Evolutionary conservation across 2,888 invertebrate genomes (phyloP).

Genomic region (Neelides folsomi): DNA sequence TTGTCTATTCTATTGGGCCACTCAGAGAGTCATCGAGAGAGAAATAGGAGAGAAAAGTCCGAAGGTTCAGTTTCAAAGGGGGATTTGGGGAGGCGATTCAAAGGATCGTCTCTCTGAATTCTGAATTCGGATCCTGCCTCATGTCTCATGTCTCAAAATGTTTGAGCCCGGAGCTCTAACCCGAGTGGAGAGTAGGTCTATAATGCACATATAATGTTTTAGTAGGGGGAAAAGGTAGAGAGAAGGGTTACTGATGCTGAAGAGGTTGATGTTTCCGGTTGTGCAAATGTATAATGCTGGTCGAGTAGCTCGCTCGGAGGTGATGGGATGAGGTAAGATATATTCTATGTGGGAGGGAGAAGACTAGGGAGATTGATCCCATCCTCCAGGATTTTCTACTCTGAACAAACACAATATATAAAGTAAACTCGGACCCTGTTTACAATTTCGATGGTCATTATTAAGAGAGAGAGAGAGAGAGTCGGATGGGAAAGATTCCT

Average conservation of each 20-base stretch:
- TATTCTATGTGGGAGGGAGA: neutral
- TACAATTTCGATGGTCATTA: constrained; percentile 16
- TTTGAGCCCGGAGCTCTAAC: neutral
- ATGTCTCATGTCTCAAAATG: neutral
- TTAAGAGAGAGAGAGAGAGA: constrained; percentile 3
- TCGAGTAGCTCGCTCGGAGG: neutral
- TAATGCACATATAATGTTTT: neutral
- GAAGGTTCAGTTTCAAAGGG: no score
- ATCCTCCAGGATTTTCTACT: constrained; percentile 4
- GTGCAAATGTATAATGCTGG: constrained; percentile 6
- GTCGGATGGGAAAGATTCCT: constrained; percentile 8
- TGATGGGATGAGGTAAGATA: no score
- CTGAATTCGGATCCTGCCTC: no score
- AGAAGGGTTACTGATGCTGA: constrained; percentile 8
- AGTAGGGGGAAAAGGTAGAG: neutral
- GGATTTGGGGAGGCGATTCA: no score
- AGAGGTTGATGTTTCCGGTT: constrained; percentile 17
- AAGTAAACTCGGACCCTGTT: constrained; percentile 17
- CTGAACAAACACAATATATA: constrained; percentile 19
- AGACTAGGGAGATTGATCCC: constrained; percentile 6
- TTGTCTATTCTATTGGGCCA: no score
- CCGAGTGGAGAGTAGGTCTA: neutral
- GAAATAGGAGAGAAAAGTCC: no score
- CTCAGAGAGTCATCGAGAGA: no score
- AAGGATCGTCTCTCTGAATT: no score